phyloP scores from a whole-genome alignment of 2,113 vertebrate species.

The Oreochromis niloticus region DNA sequence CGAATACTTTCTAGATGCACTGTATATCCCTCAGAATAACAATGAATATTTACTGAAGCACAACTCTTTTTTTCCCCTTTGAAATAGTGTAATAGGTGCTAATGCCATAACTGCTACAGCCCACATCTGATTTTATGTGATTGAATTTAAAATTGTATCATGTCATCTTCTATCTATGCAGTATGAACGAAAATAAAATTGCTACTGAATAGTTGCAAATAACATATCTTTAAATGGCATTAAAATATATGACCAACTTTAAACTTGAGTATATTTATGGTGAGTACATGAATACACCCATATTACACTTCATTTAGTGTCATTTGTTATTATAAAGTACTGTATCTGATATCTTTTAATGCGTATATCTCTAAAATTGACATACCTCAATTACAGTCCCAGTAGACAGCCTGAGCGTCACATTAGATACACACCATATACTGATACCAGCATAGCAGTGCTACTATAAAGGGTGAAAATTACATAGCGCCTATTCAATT shows the following conservation, averaged over 20 bases:
- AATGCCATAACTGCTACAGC: neutral
- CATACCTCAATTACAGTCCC: neutral
- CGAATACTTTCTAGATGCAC: neutral
- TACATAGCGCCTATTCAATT: conserved; percentile 3
- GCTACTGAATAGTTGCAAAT: neutral
- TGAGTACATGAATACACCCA: neutral
- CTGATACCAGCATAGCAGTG: neutral
- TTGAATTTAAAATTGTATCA: neutral
- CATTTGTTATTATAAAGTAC: neutral
- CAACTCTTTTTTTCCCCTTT: neutral
- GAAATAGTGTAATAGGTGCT: neutral
- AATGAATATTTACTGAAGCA: neutral
- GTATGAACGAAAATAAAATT: neutral
- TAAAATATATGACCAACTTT: neutral
- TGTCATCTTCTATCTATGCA: neutral
- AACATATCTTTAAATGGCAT: neutral
- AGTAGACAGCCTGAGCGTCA: neutral
- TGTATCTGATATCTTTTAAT: neutral
- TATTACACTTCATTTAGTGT: neutral
- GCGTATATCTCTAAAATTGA: neutral
- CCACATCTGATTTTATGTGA: neutral
- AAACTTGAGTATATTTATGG: neutral
- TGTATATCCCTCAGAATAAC: neutral
- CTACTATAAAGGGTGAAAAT: neutral
- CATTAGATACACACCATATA: neutral